Percentiles rank a stretch among this genome's conserved stretches.
Conservation (phyloP, 2,888 invertebrate species). For the Chrysolina oricalcia region DNA sequence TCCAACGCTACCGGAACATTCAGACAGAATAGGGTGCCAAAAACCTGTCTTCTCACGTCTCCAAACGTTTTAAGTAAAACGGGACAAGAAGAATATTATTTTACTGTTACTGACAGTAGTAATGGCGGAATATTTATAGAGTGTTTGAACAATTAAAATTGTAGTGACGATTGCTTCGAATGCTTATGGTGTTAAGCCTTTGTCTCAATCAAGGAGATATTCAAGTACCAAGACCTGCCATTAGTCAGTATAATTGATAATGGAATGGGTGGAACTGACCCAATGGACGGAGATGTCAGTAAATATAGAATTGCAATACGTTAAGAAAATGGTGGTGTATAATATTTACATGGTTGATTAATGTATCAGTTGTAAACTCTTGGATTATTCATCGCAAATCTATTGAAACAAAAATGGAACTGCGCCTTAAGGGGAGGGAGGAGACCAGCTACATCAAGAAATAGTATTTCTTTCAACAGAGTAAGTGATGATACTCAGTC, state of each 20-base stretch:
- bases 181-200: conserved; percentile 33
- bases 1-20: conserved; percentile 56
- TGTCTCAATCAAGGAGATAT: conserved; percentile 28
- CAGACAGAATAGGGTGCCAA: conserved; percentile 50
- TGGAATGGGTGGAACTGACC: conserved; percentile 45
- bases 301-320: conserved; percentile 43
- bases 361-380: conserved; percentile 36
- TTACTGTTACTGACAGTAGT: conserved; percentile 35
- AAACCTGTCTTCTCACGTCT: conserved; percentile 30
- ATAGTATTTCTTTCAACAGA: conserved; percentile 34
- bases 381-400: conserved; percentile 33
- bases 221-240: conserved; percentile 34
- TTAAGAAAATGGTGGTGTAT: conserved; percentile 45
- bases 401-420: conserved; percentile 6
- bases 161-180: conserved; percentile 48
- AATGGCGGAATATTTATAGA: conserved; percentile 49
- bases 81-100: conserved; percentile 23
- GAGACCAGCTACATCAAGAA: conserved; percentile 36
- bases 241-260: conserved; percentile 29
- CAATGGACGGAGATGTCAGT: conserved; percentile 41
- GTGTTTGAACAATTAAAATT: conserved; percentile 56
- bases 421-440: conserved; percentile 34
- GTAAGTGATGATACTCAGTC: conserved; percentile 8
- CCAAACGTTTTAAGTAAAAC: conserved; percentile 26
- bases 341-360: conserved; percentile 42